Evolutionary conservation across 2,888 invertebrate genomes (phyloP), one percentile per base, ranked within the genome.

Genomic region (Microctonus hyperodae): DNA sequence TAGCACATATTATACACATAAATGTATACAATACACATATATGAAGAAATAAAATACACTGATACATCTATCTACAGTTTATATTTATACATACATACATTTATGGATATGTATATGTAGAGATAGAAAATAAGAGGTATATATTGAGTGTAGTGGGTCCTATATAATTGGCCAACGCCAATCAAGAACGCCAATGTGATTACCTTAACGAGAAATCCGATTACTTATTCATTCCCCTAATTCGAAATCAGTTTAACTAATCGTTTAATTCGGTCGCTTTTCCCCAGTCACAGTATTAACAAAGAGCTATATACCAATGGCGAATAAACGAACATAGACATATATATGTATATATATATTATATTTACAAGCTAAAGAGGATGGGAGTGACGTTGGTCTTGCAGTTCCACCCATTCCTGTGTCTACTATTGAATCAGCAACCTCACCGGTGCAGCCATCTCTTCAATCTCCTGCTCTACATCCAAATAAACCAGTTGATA

Each of bases 201-300:
- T 84, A 84, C 81, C 81, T 83, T 84, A 84, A 84, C 83, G 83
- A 83, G 83, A 83, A 84, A 84, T 84, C 82, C 82, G 82, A 84
- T 84, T 84, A 84, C 84, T 84, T 84, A 84, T 84, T 84, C 84
- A 84, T 84, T 84, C 84, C 80, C 80, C 82, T 82, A 82, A 82
- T 81, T 84, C 80, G 83, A 84, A 84, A 84, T 84, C 83, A 84
- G 84, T 84, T 84, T 84, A 84, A 84, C 84, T 84, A 84, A 84
- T 84, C 84, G 83, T 83, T 84, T 84, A 84, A 84, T 84, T 84
- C 83, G 82, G 80, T 82, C 76, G 70, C 69, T 68, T 66, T 67
- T 66, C 68, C 76, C 44, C 58, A 68, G 67, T 61, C 58, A 69
- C 64, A 55, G 48, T n/a, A 65, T 61, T 64, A 58, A 25, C 62